phyloP scores from a whole-genome alignment of 2,888 invertebrate genomes.

The Pteria penguin region DNA sequence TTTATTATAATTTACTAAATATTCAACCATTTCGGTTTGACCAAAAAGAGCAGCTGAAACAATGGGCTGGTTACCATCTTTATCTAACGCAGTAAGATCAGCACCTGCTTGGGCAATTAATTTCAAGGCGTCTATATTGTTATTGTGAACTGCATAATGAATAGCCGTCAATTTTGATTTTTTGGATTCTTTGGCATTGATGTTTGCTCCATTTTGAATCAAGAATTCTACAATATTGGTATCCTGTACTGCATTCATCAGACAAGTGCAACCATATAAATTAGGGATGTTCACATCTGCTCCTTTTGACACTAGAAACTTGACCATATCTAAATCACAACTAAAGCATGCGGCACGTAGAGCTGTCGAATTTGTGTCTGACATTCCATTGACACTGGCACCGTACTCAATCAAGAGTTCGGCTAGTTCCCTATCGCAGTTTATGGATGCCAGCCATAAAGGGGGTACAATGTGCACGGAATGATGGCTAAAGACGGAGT shows the following conservation, averaged over 20 bases:
- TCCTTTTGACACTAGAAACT: slow-evolving; percentile 19
- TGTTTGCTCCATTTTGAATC: slow-evolving; percentile 26
- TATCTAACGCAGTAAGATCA: slow-evolving; percentile 8
- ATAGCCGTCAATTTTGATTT: slow-evolving; percentile 27
- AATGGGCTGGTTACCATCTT: slow-evolving; percentile 11
- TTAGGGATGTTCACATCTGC: slow-evolving; percentile 34
- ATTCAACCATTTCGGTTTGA: background rate
- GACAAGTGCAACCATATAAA: slow-evolving; percentile 23
- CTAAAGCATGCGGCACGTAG: slow-evolving; percentile 25
- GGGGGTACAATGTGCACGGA: slow-evolving; percentile 24
- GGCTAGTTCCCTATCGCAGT: slow-evolving; percentile 7
- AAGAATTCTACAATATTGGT: slow-evolving; percentile 17
- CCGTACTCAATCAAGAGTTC: slow-evolving; percentile 19
- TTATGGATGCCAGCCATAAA: slow-evolving; percentile 26
- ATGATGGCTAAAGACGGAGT: background rate
- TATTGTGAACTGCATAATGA: slow-evolving; percentile 27
- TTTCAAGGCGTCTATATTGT: slow-evolving; percentile 16
- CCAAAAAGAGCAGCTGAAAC: slow-evolving; percentile 10
- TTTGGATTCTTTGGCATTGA: slow-evolving; percentile 19
- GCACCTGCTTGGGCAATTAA: slow-evolving; percentile 13
- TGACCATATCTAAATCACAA: slow-evolving; percentile 24
- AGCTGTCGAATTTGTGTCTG: slow-evolving; percentile 26
- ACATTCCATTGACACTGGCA: slow-evolving; percentile 18
- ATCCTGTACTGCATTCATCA: slow-evolving; percentile 32
- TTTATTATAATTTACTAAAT: background rate